Base-by-base conservation (phyloP, 2,797 vertebrate species). In the Delichon dasypus region DNA sequence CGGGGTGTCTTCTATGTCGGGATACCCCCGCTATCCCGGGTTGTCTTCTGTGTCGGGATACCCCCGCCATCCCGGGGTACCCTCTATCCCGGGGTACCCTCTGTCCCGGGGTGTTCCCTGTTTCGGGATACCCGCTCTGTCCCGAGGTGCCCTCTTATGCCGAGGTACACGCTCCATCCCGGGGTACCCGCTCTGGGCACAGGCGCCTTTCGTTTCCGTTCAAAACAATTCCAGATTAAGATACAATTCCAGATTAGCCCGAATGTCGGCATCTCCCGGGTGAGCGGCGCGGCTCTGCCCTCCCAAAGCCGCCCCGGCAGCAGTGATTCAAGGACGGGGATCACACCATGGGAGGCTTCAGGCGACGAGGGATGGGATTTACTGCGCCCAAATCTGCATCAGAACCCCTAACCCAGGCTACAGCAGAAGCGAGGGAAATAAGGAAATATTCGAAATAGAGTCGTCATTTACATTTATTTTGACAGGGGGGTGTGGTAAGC, bases 311-410 rank as follows among this genome's bases (percentile, higher is more conserved):
- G 61, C 50, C 10, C 16, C 29, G 42, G 22, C 1, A 14, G 16
- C 67, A 2, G 32, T 0, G 61, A 3, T 19, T 8, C 70, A 19
- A 36, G 81, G 67, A 72, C 21, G 30, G 32, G 30, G 13, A 1
- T 73, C 5, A 1, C 38, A 5, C 64, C 32, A 0, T 8, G 22
- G 23, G 16, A 71, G 13, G 13, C 22, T 79, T 25, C 82, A 0
- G 10, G 13, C 27, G 2, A 5, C 19, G 9, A 4, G 26, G 16
- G 34, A 36, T 3, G n/a, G 42, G 42, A 40, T 27, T 62, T 17
- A 36, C 17, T 26, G 72, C 54, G 15, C 36, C 83, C 38, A 4
- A 29, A 23, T 10, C 70, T 8, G 47, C 38, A 13, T 1, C 66
- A 5, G 3, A 60, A 27, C 42, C 48, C 13, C 22, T 21, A 22